Evolutionary conservation across 1,140 invertebrate species (phyloP), one percentile per base, ranked within the genome.

Genomic region (Dendroctonus valens): DNA sequence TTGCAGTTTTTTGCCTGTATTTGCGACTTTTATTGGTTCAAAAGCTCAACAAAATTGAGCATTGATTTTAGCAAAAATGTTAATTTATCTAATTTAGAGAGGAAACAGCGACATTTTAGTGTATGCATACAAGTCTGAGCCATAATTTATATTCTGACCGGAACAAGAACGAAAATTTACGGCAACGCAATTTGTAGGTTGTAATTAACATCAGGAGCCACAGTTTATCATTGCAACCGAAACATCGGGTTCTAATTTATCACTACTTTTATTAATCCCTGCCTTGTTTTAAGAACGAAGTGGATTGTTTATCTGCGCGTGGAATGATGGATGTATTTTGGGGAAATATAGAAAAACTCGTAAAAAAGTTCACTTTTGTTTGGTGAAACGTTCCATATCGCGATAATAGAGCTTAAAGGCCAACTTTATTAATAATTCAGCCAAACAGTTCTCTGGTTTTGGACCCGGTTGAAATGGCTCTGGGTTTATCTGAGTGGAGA

Each of bases 191-290:
- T 70, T 70, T 69, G 69, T 70, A 68, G 62, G 58, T 57, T 63
- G 69, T 70, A 70, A 70, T 70, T 70, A 70, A 69, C 69, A 70
- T 70, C 62, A 62, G 53, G 59, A 68, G 59, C 52, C 59, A 68
- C 67, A 52, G 62, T 70, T 69, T 70, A 70, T 63, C 67, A 70
- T 69, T 61, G 59, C 51, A 64, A 38, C 65, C 62, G 65, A 70
- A 64, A 68, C 57, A 61, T 41, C 26, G 11, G 12, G 51, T 50
- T 44, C 41, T 68, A 70, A 70, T 70, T 70, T 69, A 70, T 70
- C 59, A 58, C 59, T 38, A 48, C 61, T 65, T 68, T 60, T 67
- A 65, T 70, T 68, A 70, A 68, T 50, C 49, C 58, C 41, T 39
- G 44, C 38, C 46, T 53, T 42, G 48, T 40, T 61, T 58, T 51